phyloP scores from a whole-genome alignment of 1,140 invertebrate species.

The Drosophila hydei region DNA sequence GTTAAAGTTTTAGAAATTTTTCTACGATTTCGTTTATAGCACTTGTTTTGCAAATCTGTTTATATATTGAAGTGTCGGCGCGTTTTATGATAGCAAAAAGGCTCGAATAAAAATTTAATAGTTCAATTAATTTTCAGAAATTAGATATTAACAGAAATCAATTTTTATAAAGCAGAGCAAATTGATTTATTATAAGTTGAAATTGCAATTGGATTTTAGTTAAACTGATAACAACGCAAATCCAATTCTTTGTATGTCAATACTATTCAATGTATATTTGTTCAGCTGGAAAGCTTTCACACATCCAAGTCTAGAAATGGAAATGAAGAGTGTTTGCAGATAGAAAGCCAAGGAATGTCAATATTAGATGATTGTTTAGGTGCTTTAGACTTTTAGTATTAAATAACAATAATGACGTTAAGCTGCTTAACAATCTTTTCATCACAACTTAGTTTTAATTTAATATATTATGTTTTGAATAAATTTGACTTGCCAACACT shows the following conservation, averaged over 20 bases:
- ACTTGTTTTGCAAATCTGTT: conserved; percentile 12
- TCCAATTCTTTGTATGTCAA: background rate
- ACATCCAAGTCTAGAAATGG: no score
- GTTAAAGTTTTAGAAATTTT: background rate
- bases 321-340: no score
- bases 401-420: no score
- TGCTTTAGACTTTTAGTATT: no score
- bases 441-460: no score
- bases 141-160: background rate
- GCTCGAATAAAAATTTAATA: conserved; percentile 32
- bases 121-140: conserved; percentile 28
- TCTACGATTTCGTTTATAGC: conserved; percentile 13
- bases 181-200: no score
- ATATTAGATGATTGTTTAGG: no score
- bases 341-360: no score
- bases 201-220: no score
- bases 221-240: background rate
- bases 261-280: background rate
- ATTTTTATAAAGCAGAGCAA: background rate
- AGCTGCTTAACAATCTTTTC: no score
- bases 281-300: background rate
- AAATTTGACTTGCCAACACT: no score
- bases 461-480: no score
- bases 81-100: conserved; percentile 12
- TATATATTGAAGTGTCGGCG: conserved; percentile 19